Base-by-base conservation (phyloP, 1,140 invertebrate genomes). In the Musca vetustissima region DNA sequence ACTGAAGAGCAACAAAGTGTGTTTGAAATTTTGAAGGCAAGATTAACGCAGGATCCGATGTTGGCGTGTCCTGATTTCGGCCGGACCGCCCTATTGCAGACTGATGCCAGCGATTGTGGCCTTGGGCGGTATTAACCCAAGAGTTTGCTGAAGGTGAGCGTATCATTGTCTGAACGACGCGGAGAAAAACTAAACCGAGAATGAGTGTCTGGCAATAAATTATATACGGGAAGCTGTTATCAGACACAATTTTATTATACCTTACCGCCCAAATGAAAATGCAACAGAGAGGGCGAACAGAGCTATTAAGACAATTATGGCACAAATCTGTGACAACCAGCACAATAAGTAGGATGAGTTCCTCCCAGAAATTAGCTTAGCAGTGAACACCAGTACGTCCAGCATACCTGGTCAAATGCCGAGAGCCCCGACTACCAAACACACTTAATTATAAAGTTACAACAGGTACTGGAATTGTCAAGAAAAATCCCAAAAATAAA, bases 151-250 rank as follows among this genome's bases (percentile, higher is more conserved):
- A 69, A 0, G n/a, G 53, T 2, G 72, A 79, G n/a, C 49, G 68
- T 19, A 70, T 76, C 0, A 71, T 81, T 3, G 73, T 75, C 48
- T 71, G 1, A 65, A 53, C 14, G 48, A 22, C 0, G 25, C 69
- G 2, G 69, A 71, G 55, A 1, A 14, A 50, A 85, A 85, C 24
- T 86, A 84, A 68, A 84, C 82, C 1, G 85, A 88, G 73, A 71
- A 75, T 64, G 85, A 87, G 78, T 81, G 79, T 65, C 70, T 87
- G 36, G 83, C 83, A n/a, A n/a, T n/a, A n/a, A 0, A 76, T 86
- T 13, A 48, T 87, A 17, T 64, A 57, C n/a, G 55, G 55, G 28
- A 11, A 52, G 64, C 32, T 19, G 55, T n/a, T n/a, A n/a, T n/a
- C n/a, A n/a, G n/a, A n/a, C n/a, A n/a, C n/a, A n/a, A n/a, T n/a